Percentiles rank a stretch among this genome's conserved stretches.
Conservation (phyloP, 2,888 invertebrate genomes). For the Frankliniella fusca region DNA sequence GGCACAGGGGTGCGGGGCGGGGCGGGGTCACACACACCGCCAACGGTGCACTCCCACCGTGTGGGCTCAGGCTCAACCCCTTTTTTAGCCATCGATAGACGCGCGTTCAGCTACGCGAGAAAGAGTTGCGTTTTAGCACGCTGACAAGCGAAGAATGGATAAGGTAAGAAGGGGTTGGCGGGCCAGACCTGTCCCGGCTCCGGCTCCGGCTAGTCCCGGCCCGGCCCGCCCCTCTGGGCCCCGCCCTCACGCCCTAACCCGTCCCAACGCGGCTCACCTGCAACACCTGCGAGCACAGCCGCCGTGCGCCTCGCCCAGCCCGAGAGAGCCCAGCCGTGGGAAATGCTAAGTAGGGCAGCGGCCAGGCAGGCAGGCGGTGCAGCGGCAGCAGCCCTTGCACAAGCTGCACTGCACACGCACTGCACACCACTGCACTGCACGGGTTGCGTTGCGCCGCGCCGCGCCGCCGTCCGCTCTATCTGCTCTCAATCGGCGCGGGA, state of each 20-base stretch:
- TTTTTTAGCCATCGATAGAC: background rate
- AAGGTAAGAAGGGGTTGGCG: background rate
- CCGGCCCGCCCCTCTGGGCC: background rate
- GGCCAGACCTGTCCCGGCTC: background rate
- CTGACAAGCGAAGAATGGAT: slow-evolving; percentile 11
- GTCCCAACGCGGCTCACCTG: background rate
- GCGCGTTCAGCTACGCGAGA: background rate
- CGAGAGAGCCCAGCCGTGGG: background rate
- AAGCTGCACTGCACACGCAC: too few relatives aligned
- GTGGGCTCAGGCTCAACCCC: background rate
- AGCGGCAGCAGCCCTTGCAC: too few relatives aligned
- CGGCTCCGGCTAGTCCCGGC: background rate
- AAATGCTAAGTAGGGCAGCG: slow-evolving; percentile 19
- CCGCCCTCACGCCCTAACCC: background rate
- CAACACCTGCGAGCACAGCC: background rate
- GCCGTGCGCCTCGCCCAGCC: background rate
- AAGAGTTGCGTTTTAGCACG: background rate
- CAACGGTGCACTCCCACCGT: too few relatives aligned
- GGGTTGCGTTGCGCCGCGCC: too few relatives aligned
- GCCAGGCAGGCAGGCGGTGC: background rate
- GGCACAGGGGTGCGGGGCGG: background rate
- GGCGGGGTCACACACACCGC: background rate
- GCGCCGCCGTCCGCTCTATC: too few relatives aligned
- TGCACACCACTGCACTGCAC: too few relatives aligned
- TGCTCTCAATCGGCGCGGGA: too few relatives aligned